Evolutionary conservation across 1,140 invertebrate species (phyloP), one percentile per base, ranked within the genome.

Genomic region (Drosophila sp.): DNA sequence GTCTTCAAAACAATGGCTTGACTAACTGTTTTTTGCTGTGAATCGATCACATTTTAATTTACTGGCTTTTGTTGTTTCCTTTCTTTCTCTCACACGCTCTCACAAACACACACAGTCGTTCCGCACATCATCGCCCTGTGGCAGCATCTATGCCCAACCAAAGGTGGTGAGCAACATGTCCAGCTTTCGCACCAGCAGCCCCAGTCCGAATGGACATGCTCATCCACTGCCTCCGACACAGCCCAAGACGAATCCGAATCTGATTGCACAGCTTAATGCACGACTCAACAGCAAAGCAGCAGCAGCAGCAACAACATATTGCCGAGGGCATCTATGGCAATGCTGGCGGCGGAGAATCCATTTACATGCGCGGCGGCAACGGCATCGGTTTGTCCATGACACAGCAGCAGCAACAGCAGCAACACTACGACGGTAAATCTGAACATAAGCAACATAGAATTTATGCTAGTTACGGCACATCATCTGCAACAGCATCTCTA

Each of bases 391-490:
- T 73, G 70, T 72, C 80, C 56, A 91, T 87, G 75, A 69, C 79
- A 50, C 86, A 84, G 50, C 66, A 66, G 64, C 90, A 91, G 80
- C 90, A 77, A 57, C 83, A 90, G 87, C 90, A 91, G 90, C 90
- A 91, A 90, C 72, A 86, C 78, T 84, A 74, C 75, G 90, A 91
- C 87, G 90, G 90, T 91, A 91, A 91, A 91, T 91, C 73, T 74
- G 80, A 89, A 61, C 71, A 81, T 65, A 79, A 78, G 48, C 80
- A 87, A 72, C 78, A 86, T 91, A 91, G 87, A 86, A 72, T 91
- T 73, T 91, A 91, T 75, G 90, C 78, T 91, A 90, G 82, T 89
- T 87, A 72, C 56, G 87, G 84, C 84, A 90, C 87, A 54, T 76
- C 83, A 61, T 78, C 83, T 77, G 53, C 81, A 69, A 21, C 81